Percentiles rank a stretch among this genome's conserved stretches.
Conservation (phyloP, 1,140 invertebrate species). For the Drosophila funebris region DNA sequence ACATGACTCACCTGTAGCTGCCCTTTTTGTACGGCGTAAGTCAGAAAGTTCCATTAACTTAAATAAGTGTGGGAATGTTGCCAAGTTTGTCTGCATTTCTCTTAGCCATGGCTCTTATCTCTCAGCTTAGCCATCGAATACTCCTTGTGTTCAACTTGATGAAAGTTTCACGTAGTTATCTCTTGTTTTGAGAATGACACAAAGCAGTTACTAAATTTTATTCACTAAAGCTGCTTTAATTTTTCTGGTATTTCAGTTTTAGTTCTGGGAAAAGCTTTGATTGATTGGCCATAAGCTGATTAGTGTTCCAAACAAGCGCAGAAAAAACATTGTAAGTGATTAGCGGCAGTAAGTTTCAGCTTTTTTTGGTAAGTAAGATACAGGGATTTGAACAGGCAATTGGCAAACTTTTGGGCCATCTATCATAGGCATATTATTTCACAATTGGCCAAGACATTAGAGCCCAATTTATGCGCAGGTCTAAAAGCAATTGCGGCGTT, state of each 20-base stretch:
- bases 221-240: conserved; percentile 17
- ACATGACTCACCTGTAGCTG: conserved; percentile 37
- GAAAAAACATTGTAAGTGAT: conserved; percentile 36
- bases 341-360: conserved; percentile 37
- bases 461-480: conserved; percentile 27
- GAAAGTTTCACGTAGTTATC: conserved; percentile 17
- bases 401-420: conserved; percentile 39
- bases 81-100: background rate
- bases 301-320: conserved; percentile 34
- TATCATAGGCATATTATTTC: conserved; percentile 46
- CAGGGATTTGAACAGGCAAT: conserved; percentile 30
- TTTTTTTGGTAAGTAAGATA: conserved; percentile 14
- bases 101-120: conserved; percentile 13
- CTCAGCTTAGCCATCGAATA: background rate
- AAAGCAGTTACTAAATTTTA: conserved; percentile 15
- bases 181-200: background rate
- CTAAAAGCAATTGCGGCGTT: conserved; percentile 1
- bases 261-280: conserved; percentile 38
- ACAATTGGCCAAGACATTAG: conserved; percentile 42
- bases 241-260: background rate
- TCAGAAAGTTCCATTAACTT: conserved; percentile 23
- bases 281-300: conserved; percentile 61
- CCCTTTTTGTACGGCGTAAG: conserved; percentile 3
- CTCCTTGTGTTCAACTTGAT: background rate
- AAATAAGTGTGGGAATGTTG: conserved; percentile 8